Evolutionary conservation across 1,140 invertebrate genomes (phyloP).

Genomic region (Pteromalus puparum): DNA sequence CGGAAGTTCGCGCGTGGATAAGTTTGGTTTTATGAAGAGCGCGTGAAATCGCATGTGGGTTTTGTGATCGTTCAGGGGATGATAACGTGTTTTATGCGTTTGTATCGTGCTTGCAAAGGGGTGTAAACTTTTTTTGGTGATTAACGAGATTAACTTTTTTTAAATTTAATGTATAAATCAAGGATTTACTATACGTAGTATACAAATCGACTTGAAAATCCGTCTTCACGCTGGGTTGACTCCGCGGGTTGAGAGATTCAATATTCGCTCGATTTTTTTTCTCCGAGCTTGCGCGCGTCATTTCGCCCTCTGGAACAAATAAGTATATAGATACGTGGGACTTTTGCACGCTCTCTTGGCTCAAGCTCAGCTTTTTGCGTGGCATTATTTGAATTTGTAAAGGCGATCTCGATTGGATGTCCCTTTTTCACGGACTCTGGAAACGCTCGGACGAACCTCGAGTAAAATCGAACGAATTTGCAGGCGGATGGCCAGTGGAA

Average conservation of each 20-base stretch:
- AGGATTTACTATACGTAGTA: no score
- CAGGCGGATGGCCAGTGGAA: neutral
- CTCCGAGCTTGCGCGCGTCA: neutral
- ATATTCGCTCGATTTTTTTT: neutral
- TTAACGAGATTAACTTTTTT: neutral
- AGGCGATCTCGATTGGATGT: neutral
- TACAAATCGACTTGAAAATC: neutral
- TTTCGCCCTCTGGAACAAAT: constrained; percentile 6
- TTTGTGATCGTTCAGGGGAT: no score
- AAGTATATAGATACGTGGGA: neutral
- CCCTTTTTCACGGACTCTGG: neutral
- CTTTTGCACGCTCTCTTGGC: neutral
- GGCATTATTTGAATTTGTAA: constrained; percentile 25
- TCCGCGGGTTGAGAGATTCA: neutral
- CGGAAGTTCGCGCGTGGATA: neutral
- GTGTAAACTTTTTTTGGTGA: neutral
- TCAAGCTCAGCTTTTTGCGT: constrained; percentile 5
- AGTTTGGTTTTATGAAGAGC: neutral
- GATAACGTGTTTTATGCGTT: neutral
- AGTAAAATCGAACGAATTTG: neutral
- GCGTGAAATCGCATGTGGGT: no score
- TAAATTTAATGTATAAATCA: neutral
- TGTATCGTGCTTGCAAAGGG: neutral
- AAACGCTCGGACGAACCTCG: neutral
- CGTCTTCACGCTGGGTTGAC: neutral